Percentiles rank a stretch among this genome's conserved stretches.
Conservation (phyloP, 2,888 invertebrate genomes). For the Agonopterix arenella region DNA sequence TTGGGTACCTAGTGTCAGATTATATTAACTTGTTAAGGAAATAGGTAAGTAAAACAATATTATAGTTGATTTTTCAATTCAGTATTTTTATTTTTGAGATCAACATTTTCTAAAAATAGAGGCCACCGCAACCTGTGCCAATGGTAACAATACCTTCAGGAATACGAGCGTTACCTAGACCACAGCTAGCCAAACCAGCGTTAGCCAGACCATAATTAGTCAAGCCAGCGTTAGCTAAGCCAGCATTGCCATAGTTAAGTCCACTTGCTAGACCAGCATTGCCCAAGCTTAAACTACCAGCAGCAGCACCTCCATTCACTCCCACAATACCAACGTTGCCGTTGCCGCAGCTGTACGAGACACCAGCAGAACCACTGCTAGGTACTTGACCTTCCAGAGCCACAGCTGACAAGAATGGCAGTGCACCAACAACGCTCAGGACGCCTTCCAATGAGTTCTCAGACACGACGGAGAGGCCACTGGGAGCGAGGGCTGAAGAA, state of each 20-base stretch:
- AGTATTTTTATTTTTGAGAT: not conserved
- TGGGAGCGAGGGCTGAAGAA: slow-evolving; percentile 20
- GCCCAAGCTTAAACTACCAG: not conserved
- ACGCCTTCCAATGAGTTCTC: slow-evolving; percentile 31
- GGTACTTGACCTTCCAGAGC: slow-evolving; percentile 20
- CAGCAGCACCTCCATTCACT: not conserved
- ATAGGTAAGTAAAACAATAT: too few relatives aligned
- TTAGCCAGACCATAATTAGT: slow-evolving; percentile 6
- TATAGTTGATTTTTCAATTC: too few relatives aligned
- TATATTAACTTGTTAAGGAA: too few relatives aligned
- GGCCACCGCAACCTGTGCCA: not conserved
- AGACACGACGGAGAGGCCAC: slow-evolving; percentile 24
- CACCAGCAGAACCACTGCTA: slow-evolving; percentile 22
- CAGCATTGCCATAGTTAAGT: slow-evolving; percentile 6
- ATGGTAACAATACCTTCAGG: not conserved
- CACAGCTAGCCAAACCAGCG: slow-evolving; percentile 1
- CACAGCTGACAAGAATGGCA: slow-evolving; percentile 28
- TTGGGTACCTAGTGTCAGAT: too few relatives aligned
- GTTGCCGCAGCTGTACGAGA: slow-evolving; percentile 26
- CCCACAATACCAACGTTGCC: slow-evolving; percentile 11
- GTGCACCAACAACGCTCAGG: slow-evolving; percentile 19
- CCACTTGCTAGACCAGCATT: not conserved
- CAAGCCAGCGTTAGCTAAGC: slow-evolving; percentile 6
- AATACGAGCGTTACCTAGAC: not conserved
- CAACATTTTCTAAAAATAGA: not conserved